Conservation (phyloP, 2,888 invertebrate species). For the Stegophylla sp. region DNA sequence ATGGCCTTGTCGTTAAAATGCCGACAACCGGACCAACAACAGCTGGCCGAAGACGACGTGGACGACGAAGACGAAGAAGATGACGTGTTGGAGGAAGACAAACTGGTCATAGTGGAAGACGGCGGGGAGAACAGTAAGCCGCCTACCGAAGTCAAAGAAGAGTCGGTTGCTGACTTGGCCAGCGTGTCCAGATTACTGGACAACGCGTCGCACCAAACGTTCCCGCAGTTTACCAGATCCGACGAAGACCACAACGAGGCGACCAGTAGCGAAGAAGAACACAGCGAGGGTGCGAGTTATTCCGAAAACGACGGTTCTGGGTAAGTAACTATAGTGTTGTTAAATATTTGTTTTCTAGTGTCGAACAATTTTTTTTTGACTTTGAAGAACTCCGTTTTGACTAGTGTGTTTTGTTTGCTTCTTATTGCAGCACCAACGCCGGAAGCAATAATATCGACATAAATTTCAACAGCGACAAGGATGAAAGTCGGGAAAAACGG, state of each 20-base stretch:
- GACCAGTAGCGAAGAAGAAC: constrained; percentile 77
- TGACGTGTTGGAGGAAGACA: constrained; percentile 65
- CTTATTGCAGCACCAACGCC: constrained; percentile 63
- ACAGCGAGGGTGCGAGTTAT: constrained; percentile 40
- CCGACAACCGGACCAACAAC: constrained; percentile 60
- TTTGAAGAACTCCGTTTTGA: too few relatives aligned
- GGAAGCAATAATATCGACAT: constrained; percentile 64
- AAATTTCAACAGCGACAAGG: constrained; percentile 45
- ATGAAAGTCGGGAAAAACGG: constrained; percentile 65
- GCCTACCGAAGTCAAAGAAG: constrained; percentile 65
- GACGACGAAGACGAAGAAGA: constrained; percentile 75
- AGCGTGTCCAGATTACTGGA: constrained; percentile 78
- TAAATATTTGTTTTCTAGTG: too few relatives aligned
- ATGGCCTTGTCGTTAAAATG: constrained; percentile 47
- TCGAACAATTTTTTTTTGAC: too few relatives aligned
- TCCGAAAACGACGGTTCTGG: constrained; percentile 49
- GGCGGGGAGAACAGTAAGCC: constrained; percentile 12
- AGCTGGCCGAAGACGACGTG: constrained; percentile 66
- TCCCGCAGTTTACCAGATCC: constrained; percentile 71
- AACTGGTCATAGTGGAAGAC: constrained; percentile 62
- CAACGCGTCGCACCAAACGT: constrained; percentile 73
- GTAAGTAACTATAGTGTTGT: too few relatives aligned
- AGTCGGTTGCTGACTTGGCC: constrained; percentile 74
- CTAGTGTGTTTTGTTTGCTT: too few relatives aligned
- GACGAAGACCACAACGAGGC: constrained; percentile 64